Conservation (phyloP, 2,888 invertebrate species). For the Lacanobia oleracea region DNA sequence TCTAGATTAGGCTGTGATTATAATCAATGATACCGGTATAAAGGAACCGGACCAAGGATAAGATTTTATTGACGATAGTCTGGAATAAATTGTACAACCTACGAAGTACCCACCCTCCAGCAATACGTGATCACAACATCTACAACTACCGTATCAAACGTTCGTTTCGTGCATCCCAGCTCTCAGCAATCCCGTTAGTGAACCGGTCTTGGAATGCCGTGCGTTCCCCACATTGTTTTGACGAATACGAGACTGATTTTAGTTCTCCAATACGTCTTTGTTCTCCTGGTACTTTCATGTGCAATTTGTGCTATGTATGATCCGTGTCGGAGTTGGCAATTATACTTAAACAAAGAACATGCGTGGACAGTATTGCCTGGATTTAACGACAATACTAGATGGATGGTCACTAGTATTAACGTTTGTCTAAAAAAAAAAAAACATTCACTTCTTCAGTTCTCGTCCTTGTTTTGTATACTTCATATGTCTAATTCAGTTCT, state of each 20-base stretch:
- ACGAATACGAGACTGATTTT: slow-evolving; percentile 67
- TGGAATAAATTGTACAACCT: slow-evolving; percentile 11
- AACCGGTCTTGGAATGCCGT: slow-evolving; percentile 78
- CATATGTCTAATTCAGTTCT: not conserved
- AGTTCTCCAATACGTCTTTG: slow-evolving; percentile 63
- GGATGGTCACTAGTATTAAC: not conserved
- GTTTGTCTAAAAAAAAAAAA: not conserved
- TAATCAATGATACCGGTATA: slow-evolving; percentile 2
- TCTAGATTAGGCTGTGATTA: slow-evolving; percentile 13
- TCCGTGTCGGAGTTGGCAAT: slow-evolving; percentile 7
- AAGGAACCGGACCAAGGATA: not conserved
- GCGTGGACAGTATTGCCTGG: not conserved
- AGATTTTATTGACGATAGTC: not conserved
- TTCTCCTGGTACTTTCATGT: slow-evolving; percentile 53
- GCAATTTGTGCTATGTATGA: slow-evolving; percentile 33
- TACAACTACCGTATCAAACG: slow-evolving; percentile 72
- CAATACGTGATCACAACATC: slow-evolving; percentile 60
- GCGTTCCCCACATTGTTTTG: slow-evolving; percentile 78
- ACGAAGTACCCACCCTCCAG: slow-evolving; percentile 47
- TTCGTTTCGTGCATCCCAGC: slow-evolving; percentile 70
- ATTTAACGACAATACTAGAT: not conserved
- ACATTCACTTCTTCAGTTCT: not conserved
- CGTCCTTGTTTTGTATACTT: not conserved
- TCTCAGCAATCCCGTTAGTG: slow-evolving; percentile 79
- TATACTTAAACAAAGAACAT: slow-evolving; percentile 6